Evolutionary conservation across 92 coral and sea anemone species (phyloP).

Genomic region (Actinernus sp.): DNA sequence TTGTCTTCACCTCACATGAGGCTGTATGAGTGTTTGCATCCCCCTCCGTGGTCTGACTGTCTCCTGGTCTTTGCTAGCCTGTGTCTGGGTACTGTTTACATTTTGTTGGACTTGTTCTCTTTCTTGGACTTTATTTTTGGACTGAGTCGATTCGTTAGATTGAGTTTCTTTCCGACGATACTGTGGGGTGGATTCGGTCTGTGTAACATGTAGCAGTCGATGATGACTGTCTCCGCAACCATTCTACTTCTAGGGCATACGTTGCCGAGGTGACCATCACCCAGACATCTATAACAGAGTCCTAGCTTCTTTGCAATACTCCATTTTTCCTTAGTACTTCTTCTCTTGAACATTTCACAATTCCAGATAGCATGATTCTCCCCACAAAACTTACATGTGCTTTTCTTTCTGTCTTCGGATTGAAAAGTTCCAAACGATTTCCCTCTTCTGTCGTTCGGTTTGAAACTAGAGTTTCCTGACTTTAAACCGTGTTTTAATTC

Average conservation of each 20-base stretch:
- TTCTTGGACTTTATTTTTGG: too few species aligned
- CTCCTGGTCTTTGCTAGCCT: too few species aligned
- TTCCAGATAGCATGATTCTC: constrained; percentile 43
- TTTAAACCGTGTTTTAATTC: constrained; percentile 20
- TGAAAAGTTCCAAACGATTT: not conserved
- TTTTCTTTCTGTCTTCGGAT: not conserved
- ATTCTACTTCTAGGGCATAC: constrained; percentile 14
- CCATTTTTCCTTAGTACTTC: constrained; percentile 16
- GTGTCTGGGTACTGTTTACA: too few species aligned
- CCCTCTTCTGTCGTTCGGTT: too few species aligned
- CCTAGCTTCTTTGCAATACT: constrained; percentile 31
- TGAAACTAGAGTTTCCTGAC: too few species aligned
- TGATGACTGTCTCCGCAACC: constrained; percentile 20
- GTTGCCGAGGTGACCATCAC: constrained; percentile 24
- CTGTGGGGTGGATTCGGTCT: not conserved
- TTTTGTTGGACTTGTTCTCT: too few species aligned
- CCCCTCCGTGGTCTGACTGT: constrained; percentile 19
- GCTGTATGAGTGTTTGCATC: not conserved
- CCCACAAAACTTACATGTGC: constrained; percentile 8
- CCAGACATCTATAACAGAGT: constrained; percentile 38
- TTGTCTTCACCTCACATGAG: not conserved
- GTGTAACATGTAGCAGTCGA: constrained; percentile 16
- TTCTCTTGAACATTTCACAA: constrained; percentile 15
- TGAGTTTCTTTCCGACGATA: too few species aligned
- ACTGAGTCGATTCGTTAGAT: too few species aligned